Conservation (phyloP, 2,113 vertebrate genomes). For the Cichladusa arquata region DNA sequence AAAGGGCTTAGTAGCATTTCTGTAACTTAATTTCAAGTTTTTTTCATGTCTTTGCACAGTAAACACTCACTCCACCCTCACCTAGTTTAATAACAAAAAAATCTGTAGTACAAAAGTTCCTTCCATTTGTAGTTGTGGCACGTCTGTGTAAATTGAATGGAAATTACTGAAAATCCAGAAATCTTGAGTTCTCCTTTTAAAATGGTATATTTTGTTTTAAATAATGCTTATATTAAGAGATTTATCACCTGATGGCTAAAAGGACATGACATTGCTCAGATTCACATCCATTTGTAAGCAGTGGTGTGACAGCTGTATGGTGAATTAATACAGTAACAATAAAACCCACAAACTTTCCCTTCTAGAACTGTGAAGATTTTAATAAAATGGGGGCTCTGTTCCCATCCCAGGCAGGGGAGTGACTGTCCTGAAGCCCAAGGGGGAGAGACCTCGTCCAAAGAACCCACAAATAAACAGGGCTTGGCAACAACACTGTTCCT, state of each 20-base stretch:
- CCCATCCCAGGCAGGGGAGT: background rate
- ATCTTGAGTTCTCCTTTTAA: background rate
- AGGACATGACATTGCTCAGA: background rate
- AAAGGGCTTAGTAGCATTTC: background rate
- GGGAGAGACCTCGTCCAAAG: background rate
- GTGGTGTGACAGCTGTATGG: background rate
- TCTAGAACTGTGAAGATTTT: background rate
- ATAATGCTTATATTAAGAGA: background rate
- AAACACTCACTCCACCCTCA: rapidly evolving
- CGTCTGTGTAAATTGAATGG: background rate
- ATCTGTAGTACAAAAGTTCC: rapidly evolving
- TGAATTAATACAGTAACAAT: background rate
- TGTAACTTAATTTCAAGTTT: background rate
- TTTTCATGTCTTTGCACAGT: background rate
- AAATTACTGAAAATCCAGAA: background rate
- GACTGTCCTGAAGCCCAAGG: background rate
- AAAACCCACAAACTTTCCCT: background rate
- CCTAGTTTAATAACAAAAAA: background rate
- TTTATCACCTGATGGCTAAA: background rate
- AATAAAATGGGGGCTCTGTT: background rate
- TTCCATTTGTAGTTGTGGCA: background rate
- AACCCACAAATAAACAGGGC: background rate
- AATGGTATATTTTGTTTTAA: background rate
- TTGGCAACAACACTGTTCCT: background rate
- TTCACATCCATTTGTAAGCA: background rate